A percentile compares a stretch with the other conserved stretches of the same genome.
phyloP scores from a whole-genome alignment of 2,888 invertebrate genomes.

The Leucoma salicis region DNA sequence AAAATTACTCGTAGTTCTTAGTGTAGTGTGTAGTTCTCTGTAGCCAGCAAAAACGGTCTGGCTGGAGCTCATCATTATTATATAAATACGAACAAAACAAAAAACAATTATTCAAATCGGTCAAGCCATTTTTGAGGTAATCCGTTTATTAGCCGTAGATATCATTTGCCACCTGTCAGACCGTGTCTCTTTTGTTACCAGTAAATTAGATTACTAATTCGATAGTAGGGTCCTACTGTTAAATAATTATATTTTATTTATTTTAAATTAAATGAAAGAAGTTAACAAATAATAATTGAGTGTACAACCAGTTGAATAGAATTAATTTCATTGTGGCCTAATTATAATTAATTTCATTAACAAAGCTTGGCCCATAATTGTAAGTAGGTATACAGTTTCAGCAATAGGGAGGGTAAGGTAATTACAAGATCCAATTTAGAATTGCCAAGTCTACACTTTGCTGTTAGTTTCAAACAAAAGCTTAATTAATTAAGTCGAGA shows the following conservation, averaged over 20 bases:
- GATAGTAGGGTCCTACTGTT: no score
- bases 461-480: slow-evolving; percentile 83
- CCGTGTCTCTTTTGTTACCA: no score
- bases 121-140: no score
- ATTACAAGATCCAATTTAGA: slow-evolving; percentile 83
- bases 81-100: no score
- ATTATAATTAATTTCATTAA: slow-evolving; percentile 79
- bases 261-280: slow-evolving; percentile 53
- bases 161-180: no score
- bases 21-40: no score
- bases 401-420: slow-evolving; percentile 78
- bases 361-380: slow-evolving; percentile 78
- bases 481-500: slow-evolving; percentile 83
- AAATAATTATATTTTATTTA: slow-evolving; percentile 16
- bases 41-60: no score
- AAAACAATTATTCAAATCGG: no score
- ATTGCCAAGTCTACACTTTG: slow-evolving; percentile 82
- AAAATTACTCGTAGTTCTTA: no score
- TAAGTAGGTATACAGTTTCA: slow-evolving; percentile 80
- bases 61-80: no score
- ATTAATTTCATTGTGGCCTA: slow-evolving; percentile 64
- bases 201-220: no score
- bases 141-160: no score
- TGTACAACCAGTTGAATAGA: slow-evolving; percentile 49
- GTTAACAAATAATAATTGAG: slow-evolving; percentile 55